A percentile compares a stretch with the other conserved stretches of the same genome.
Conservation (phyloP, 2,888 invertebrate species). For the Glaucopsyche alexis region DNA sequence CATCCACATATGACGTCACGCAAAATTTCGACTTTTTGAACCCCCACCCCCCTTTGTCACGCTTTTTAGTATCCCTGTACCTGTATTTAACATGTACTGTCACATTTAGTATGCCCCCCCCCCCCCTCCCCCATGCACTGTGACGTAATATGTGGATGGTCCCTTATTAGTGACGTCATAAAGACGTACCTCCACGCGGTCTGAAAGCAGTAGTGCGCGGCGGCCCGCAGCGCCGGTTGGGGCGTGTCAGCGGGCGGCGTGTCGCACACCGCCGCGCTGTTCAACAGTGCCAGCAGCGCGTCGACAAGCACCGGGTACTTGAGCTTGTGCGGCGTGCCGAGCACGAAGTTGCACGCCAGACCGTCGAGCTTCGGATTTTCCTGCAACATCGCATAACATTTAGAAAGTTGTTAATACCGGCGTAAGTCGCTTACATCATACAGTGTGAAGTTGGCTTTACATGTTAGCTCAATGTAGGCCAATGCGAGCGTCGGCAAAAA, state of each 20-base stretch:
- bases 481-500: no score
- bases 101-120: no score
- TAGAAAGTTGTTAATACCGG: background rate
- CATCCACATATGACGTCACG: no score
- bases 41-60: no score
- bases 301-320: conserved; percentile 93
- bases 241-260: conserved; percentile 71
- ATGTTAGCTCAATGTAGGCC: no score
- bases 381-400: conserved; percentile 51
- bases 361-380: conserved; percentile 96
- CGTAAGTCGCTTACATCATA: no score
- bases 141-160: no score
- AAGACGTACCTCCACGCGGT: conserved; percentile 86
- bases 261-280: conserved; percentile 86
- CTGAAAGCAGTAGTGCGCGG: conserved; percentile 94
- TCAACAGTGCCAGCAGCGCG: conserved; percentile 90
- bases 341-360: conserved; percentile 94
- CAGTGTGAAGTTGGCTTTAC: no score
- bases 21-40: no score
- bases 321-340: conserved; percentile 94
- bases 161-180: conserved; percentile 21
- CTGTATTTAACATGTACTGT: no score
- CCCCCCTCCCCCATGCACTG: no score
- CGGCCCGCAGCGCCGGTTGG: conserved; percentile 83
- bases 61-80: no score